Evolutionary conservation across 2,888 invertebrate genomes (phyloP), one percentile per base, ranked within the genome.

Genomic region (Diachrysia chrysitis): DNA sequence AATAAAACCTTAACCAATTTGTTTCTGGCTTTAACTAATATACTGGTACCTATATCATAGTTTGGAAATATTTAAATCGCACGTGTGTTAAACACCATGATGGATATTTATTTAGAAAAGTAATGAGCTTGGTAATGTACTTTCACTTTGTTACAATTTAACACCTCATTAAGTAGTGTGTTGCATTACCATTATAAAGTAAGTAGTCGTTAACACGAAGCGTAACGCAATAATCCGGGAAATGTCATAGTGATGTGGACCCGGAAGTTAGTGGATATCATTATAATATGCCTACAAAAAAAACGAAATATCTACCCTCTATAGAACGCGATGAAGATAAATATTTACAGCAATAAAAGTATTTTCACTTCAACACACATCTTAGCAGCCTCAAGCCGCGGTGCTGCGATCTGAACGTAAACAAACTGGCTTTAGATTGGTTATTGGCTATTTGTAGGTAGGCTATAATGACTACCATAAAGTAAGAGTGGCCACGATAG

Each of bases 341-440:
- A 84, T 79, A 82, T 84, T 83, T 82, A 82, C 60, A 75, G 64
- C 66, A 82, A 78, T 86, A 85, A 85, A 85, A 81, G 68, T 82
- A 82, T 79, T 85, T 82, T 82, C 76, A 79, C 73, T 71, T 69
- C 48, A 71, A 53, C 66, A 75, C 62, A 69, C 63, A 63, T 65
- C 62, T 72, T 56, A 55, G 69, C 58, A 29, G 71, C 72, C 76
- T 25, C 68, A 76, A 72, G 66, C 61, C 46, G 42, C n/a, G 37
- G 63, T 32, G 59, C 55, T 62, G 64, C 63, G 69, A 62, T 70
- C 68, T 66, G 63, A 75, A 75, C 62, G 81, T 79, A 82, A 85
- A 83, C 79, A 83, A 78, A 78, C 71, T 73, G 63, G 69, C 67
- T 78, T 81, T 70, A 54, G 48, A 76, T 71, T 67, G 77, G 75